Base-by-base conservation (phyloP, 2,113 vertebrate genomes). In the Xerus inauris region DNA sequence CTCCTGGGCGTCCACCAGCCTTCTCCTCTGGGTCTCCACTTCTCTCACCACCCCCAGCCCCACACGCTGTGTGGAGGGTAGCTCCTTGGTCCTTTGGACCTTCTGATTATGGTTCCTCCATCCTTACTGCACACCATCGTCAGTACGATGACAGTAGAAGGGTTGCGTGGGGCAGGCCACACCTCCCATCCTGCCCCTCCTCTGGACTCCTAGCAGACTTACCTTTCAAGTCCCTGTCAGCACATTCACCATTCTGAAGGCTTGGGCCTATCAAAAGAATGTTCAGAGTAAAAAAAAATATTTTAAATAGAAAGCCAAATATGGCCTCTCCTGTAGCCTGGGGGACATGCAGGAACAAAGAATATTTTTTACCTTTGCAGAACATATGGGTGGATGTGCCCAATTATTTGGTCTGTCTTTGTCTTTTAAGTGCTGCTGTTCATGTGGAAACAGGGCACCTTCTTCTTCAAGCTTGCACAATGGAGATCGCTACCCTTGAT, bases 281-380 rank as follows among this genome's bases (percentile, higher is more conserved):
- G 57, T 77, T 67, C 49, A 32, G 20, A 32, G 20, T 14, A 4
- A 73, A 91, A 88, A 72, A 93, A 90, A 92, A 72, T 91, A 80
- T 35, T 85, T 97, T 92, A 84, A 92, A 80, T 42, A 72, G 14
- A 88, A 62, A 38, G 51, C 75, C 90, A 94, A 91, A 62, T 73
- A 45, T 73, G 45, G 51, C 51, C 49, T 89, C 7, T 92, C 4
- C 28, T 59, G 20, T 38, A 84, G 65, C 59, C 85, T 72, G 87
- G 65, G 71, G 59, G 30, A 92, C 40, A 69, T 49, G 4, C 3
- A n/a, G 28, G 6, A 54, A 79, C 57, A 73, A 40, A 40, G 28
- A 65, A 0, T 49, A 5, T 64, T 80, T 95, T 91, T 83, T 57
- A 87, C 35, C 45, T 84, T 95, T 82, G 38, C 62, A 75, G 62